Conservation (phyloP, 2,113 vertebrate genomes). For the Hylia prasina region DNA sequence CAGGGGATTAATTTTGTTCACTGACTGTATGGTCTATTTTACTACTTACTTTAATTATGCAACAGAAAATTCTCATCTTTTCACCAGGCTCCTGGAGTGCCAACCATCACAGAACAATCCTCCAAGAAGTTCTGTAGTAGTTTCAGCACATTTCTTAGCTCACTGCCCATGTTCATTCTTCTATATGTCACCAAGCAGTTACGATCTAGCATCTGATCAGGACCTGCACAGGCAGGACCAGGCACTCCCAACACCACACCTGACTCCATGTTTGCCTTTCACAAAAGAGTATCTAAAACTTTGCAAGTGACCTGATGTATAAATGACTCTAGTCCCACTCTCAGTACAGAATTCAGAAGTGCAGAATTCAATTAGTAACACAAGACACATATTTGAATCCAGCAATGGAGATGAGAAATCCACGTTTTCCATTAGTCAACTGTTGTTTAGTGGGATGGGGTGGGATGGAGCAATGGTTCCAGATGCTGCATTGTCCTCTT, state of each 20-base stretch:
- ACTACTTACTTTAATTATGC: background rate
- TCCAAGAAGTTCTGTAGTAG: background rate
- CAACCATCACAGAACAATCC: background rate
- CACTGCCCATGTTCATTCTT: background rate
- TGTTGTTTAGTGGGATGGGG: background rate
- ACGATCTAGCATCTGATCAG: background rate
- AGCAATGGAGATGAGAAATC: background rate
- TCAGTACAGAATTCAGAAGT: background rate
- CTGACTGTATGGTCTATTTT: background rate
- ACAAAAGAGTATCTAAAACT: background rate
- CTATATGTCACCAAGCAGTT: background rate
- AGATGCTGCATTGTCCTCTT: background rate
- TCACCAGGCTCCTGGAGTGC: background rate
- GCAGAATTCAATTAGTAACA: background rate
- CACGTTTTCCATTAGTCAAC: background rate
- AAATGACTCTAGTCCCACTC: background rate
- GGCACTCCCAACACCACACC: background rate
- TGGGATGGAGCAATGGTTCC: background rate
- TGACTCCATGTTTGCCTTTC: background rate
- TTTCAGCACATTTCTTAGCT: background rate
- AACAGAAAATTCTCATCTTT: background rate
- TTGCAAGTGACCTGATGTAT: accelerated
- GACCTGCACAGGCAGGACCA: background rate
- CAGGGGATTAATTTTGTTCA: background rate
- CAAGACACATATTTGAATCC: background rate